Conservation (phyloP, 1,140 invertebrate genomes). For the Lasaia peninsularis region DNA sequence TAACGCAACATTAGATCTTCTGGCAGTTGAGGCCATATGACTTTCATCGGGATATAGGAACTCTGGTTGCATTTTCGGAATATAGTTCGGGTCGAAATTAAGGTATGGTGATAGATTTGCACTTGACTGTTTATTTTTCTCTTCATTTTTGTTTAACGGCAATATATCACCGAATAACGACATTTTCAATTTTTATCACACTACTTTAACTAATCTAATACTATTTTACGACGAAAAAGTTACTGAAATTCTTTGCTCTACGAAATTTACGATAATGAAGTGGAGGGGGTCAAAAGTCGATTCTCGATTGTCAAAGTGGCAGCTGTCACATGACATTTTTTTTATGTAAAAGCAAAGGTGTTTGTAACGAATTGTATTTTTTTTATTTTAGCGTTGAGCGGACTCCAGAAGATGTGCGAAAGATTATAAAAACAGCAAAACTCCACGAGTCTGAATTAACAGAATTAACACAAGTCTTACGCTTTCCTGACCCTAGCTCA, state of each 20-base stretch:
- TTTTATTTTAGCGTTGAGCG: constrained; percentile 65
- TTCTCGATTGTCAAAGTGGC: constrained; percentile 32
- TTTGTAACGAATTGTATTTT: not conserved
- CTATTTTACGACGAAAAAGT: constrained; percentile 34
- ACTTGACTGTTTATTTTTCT: constrained; percentile 43
- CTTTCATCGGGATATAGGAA: constrained; percentile 93
- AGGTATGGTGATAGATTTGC: constrained; percentile 90
- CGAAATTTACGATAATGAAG: constrained; percentile 43
- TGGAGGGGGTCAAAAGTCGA: constrained; percentile 40
- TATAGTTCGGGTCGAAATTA: constrained; percentile 92
- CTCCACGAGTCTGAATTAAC: constrained; percentile 81
- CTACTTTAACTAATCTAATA: constrained; percentile 55
- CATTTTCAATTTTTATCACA: constrained; percentile 52
- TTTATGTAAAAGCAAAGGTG: not conserved
- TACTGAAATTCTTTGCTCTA: constrained; percentile 13
- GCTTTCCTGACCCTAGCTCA: constrained; percentile 73
- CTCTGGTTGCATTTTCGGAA: constrained; percentile 90
- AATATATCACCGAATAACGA: constrained; percentile 66
- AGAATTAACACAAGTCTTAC: constrained; percentile 81
- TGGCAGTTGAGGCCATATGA: constrained; percentile 70
- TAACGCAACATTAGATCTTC: constrained; percentile 86
- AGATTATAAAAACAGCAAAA: constrained; percentile 83
- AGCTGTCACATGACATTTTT: constrained; percentile 3
- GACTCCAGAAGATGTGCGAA: constrained; percentile 77
- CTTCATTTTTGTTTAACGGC: constrained; percentile 59